Conservation (phyloP, 1,140 invertebrate species). For the Nylanderia fulva region DNA sequence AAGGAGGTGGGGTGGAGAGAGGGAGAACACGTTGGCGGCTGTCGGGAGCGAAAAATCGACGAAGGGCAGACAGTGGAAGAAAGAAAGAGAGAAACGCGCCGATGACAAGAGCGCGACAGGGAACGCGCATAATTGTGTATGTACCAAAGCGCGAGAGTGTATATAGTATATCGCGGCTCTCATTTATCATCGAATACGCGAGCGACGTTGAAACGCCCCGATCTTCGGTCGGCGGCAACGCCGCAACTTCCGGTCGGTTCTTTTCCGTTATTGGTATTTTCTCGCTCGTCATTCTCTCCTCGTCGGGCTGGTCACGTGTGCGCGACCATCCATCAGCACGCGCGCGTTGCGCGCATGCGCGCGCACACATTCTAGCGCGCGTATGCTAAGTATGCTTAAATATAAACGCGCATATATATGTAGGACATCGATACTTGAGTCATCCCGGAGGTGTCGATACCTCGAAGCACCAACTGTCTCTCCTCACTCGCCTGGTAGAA, state of each 20-base stretch:
- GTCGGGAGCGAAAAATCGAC: constrained; percentile 47
- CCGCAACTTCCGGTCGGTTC: not conserved
- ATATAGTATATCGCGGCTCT: not conserved
- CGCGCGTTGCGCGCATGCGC: not conserved
- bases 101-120: constrained; percentile 8
- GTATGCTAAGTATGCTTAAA: not conserved
- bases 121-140: constrained; percentile 12
- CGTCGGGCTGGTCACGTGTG: not conserved
- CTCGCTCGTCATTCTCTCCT: constrained; percentile 1
- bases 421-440: constrained; percentile 5
- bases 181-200: constrained; percentile 43
- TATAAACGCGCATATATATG: not conserved
- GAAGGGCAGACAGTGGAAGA: constrained; percentile 20
- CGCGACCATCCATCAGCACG: not conserved
- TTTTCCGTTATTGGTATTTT: constrained; percentile 20
- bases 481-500: not conserved
- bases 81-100: not conserved
- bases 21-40: constrained; percentile 10
- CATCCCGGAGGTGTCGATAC: not conserved
- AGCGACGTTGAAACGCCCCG: constrained; percentile 8
- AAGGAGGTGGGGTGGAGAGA: too few species aligned
- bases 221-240: constrained; percentile 36
- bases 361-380: not conserved
- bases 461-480: not conserved
- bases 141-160: constrained; percentile 5